Base-by-base conservation (phyloP, 2,113 vertebrate species). In the Oreochromis tanganicae region DNA sequence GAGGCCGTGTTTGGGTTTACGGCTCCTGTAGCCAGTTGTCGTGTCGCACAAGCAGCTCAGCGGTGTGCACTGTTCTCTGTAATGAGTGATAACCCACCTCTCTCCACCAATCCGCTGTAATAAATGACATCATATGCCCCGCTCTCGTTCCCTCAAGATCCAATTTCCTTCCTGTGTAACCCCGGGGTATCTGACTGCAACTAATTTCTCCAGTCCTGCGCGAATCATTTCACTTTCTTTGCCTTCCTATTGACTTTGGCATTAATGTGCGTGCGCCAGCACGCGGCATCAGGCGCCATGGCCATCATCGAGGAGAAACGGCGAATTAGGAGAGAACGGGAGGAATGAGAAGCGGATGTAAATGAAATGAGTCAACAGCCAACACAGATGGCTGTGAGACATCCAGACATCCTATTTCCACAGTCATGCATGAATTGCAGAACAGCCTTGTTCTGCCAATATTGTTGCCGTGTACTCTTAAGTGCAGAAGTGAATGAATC, bases 121-220 rank as follows among this genome's bases (percentile, higher is more conserved):
- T 87, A 94, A 93, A 93, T 90, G 90, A 90, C 89, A 89, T 92
- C 92, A 92, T 85, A 87, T n/a, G 4, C 81, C 80, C 73, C 4
- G 12, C 75, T 87, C 87, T 68, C 84, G 24, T 91, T 94, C 91
- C 89, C 87, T 83, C 88, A 16, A 50, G 82, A 94, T 92, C 88
- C 91, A 91, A 92, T 94, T 92, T 94, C 89, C 90, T 85, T 78
- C 34, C 61, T 11, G 4, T 82, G 87, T 82, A 90, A 93, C 90
- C 86, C 87, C 81, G 6, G 89, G 90, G 89, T 85, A 84, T 86
- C 61, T 24, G 84, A 87, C 89, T 68, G 84, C 82, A 81, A 68
- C 83, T 81, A 87, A 93, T 90, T 89, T 83, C 80, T 75, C 38
- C 75, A 86, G 88, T 66, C 85, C 85, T 66, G 85, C 63, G 87